Evolutionary conservation across 2,797 vertebrate species (phyloP).

Genomic region (Pipistrellus kuhlii): DNA sequence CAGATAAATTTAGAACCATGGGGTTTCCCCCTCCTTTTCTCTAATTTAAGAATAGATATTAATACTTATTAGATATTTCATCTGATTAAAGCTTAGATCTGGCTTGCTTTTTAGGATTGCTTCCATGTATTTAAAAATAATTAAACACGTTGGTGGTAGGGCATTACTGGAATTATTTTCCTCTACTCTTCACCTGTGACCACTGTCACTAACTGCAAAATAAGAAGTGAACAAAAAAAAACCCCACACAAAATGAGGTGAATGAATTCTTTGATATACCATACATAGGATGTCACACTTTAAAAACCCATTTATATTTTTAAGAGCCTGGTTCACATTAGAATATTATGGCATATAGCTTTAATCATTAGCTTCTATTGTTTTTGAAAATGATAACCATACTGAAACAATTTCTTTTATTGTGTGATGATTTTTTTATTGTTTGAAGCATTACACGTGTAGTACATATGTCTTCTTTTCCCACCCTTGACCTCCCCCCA

Average conservation of each 20-base stretch:
- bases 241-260: neutral
- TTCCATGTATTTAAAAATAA: conserved; percentile 42
- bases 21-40: neutral
- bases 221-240: conserved; percentile 33
- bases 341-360: neutral
- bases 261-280: neutral
- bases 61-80: conserved; percentile 52
- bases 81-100: neutral
- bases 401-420: conserved; percentile 16
- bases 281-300: neutral
- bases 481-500: too few relatives aligned
- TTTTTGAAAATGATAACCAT: conserved; percentile 38
- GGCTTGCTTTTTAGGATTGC: neutral
- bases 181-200: neutral
- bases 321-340: conserved; percentile 43
- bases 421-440: too few relatives aligned
- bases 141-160: neutral
- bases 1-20: conserved; percentile 44
- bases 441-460: too few relatives aligned
- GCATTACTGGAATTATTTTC: neutral
- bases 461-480: too few relatives aligned
- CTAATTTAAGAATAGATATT: conserved; percentile 52
- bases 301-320: conserved; percentile 5
- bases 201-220: neutral
- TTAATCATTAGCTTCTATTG: neutral